A percentile compares a stretch with the other conserved stretches of the same genome.
These are phyloP conservation scores for Dicrurus megarhynchus DNA, from an alignment of 2,113 vertebrate genomes.

Conservation along the genomic window DNA sequence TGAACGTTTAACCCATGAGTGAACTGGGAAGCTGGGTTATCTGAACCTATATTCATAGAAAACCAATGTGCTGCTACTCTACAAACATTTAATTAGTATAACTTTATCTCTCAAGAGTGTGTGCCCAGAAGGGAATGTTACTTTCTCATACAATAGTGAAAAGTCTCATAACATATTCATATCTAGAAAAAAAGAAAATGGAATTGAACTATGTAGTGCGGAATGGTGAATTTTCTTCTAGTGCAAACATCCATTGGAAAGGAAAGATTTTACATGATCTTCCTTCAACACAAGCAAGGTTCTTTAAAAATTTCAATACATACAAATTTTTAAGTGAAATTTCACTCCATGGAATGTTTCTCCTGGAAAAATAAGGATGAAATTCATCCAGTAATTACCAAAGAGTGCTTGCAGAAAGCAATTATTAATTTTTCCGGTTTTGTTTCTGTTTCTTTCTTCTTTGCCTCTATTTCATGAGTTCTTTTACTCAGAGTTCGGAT, in stretches of 20 bases:
- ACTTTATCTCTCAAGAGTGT: background rate
- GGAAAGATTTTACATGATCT: background rate
- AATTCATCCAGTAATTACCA: background rate
- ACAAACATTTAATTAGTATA: background rate
- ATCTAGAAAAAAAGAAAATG: background rate
- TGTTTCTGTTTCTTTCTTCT: too few species aligned
- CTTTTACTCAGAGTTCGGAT: too few species aligned
- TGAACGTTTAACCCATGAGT: background rate
- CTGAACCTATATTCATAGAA: background rate
- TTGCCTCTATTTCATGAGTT: too few species aligned
- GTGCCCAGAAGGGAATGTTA: background rate
- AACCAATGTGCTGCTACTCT: background rate
- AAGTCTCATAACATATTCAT: background rate
- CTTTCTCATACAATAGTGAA: background rate
- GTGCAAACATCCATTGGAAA: background rate
- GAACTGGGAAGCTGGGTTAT: background rate
- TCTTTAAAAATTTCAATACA: background rate
- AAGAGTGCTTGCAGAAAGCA: background rate
- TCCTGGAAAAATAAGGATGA: background rate
- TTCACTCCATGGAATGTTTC: background rate
- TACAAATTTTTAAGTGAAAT: background rate
- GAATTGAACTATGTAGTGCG: fast-evolving
- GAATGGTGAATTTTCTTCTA: background rate
- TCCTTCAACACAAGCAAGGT: background rate
- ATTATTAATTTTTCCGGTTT: too few species aligned